Evolutionary conservation across 2,113 vertebrate genomes (phyloP), one percentile per base, ranked within the genome.

Genomic region (Myiagra hebetior): DNA sequence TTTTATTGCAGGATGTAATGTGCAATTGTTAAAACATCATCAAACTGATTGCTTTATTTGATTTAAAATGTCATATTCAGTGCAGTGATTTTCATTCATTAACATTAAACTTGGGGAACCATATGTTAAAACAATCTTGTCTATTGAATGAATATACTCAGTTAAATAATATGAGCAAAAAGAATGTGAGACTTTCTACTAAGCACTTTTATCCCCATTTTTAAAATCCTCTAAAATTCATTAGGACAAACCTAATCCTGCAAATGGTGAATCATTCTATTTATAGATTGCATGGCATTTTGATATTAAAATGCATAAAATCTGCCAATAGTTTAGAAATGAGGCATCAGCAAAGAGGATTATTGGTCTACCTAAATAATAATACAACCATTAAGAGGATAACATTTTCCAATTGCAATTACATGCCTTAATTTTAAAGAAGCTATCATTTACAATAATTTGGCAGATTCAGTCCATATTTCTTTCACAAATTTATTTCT

Each of bases 401-500:
- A 98, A 98, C 94, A 95, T 97, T 98, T 98, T 98, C 97, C 96
- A 98, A 97, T 97, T 98, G 98, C 98, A 98, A 98, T 98, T 98
- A 98, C 96, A 98, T 97, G 95, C 97, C 97, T 98, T 98, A 98
- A 98, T 98, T 98, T 98, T 97, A 98, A 98, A 97, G 95, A 98
- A 97, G 93, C 97, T 97, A 98, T 98, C 97, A 98, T 98, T 98
- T 98, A 98, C 97, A 98, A 97, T 98, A 98, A 98, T 98, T 98
- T 98, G 98, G 98, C 98, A 98, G 96, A 97, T 98, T 97, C 98
- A 96, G 97, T 98, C 98, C 97, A 97, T 98, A 98, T 98, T 98
- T 98, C 98, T 98, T 98, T 98, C 97, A 98, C 97, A 97, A 98
- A 98, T 98, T 98, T 98, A 98, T 98, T 98, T 98, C 98, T 98